These are phyloP conservation scores for Pseudobourletiella spinata DNA, from an alignment of 1,140 invertebrate genomes.

Conservation along the genomic window DNA sequence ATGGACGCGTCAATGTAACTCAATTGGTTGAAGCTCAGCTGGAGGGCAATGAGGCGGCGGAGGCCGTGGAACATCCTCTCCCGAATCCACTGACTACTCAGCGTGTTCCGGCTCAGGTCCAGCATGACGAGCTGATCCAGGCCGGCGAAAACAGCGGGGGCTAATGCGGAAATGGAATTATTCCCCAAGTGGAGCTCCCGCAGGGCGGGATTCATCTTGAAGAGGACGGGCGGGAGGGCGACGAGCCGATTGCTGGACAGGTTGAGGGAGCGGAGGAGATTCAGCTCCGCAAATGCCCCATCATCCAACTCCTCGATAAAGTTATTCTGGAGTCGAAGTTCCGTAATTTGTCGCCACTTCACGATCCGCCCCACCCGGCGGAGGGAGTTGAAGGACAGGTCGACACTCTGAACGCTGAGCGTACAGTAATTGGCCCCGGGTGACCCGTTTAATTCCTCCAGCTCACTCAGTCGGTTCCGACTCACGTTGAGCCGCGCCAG, in stretches of 20 bases:
- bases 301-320: slow-evolving; percentile 68
- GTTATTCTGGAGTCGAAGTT: slow-evolving; percentile 70
- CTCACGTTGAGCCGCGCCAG: slow-evolving; percentile 72
- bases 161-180: slow-evolving; percentile 67
- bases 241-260: slow-evolving; percentile 71
- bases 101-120: slow-evolving; percentile 75
- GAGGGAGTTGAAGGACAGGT: slow-evolving; percentile 42
- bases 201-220: slow-evolving; percentile 63
- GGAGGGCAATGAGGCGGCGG: slow-evolving; percentile 70
- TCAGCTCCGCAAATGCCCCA: slow-evolving; percentile 63
- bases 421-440: slow-evolving; percentile 40
- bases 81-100: slow-evolving; percentile 70
- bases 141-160: slow-evolving; percentile 66
- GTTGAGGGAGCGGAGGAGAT: slow-evolving; percentile 66
- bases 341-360: slow-evolving; percentile 60
- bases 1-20: slow-evolving; percentile 70
- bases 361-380: slow-evolving; percentile 41
- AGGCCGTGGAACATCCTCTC: slow-evolving; percentile 72
- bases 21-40: slow-evolving; percentile 72
- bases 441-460: slow-evolving; percentile 52
- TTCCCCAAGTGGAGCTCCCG: slow-evolving; percentile 70
- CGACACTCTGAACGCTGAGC: slow-evolving; percentile 35
- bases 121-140: slow-evolving; percentile 73
- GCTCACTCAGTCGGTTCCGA: slow-evolving; percentile 67
- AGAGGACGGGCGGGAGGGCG: slow-evolving; percentile 64